These are phyloP conservation scores for Anoplius nigerrimus DNA, from an alignment of 2,888 invertebrate species.

Conservation along the genomic window DNA sequence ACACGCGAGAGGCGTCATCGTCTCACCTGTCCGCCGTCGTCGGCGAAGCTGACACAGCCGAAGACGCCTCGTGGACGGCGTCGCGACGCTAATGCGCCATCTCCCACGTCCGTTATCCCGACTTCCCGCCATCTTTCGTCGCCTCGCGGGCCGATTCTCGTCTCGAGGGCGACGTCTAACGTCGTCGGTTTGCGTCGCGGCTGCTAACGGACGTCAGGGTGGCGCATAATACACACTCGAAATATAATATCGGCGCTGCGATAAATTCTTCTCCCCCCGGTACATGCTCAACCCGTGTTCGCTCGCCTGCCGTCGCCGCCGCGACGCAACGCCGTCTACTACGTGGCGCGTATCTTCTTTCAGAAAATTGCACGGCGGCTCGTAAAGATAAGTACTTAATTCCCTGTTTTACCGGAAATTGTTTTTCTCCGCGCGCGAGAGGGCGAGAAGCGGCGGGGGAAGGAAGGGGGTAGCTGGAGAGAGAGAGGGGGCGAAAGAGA, in stretches of 20 bases:
- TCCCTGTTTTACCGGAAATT: slow-evolving; percentile 51
- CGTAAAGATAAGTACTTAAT: slow-evolving; percentile 57
- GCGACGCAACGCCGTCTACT: slow-evolving; percentile 5
- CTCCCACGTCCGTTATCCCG: background rate
- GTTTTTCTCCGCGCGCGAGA: slow-evolving; percentile 37
- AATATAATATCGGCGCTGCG: slow-evolving; percentile 42
- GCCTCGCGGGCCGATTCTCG: too few species aligned
- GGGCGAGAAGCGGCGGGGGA: too few species aligned
- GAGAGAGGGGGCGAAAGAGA: too few species aligned
- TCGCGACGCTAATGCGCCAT: slow-evolving; percentile 16
- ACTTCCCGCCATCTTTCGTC: background rate
- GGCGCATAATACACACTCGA: slow-evolving; percentile 31
- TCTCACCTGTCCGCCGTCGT: background rate
- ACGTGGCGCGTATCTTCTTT: slow-evolving; percentile 46
- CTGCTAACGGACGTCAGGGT: slow-evolving; percentile 15
- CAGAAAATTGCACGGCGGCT: slow-evolving; percentile 48
- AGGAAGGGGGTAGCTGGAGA: too few species aligned
- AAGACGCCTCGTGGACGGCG: slow-evolving; percentile 23
- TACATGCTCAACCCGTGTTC: too few species aligned
- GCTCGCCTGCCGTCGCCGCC: slow-evolving; percentile 5
- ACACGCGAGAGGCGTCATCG: too few species aligned
- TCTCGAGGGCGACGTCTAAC: too few species aligned
- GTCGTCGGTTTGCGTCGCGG: too few species aligned
- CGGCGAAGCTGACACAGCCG: too few species aligned
- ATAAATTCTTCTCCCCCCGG: slow-evolving; percentile 44